These are phyloP conservation scores for Seriola rivoliana DNA, from an alignment of 2,113 vertebrate species.

Conservation along the genomic window DNA sequence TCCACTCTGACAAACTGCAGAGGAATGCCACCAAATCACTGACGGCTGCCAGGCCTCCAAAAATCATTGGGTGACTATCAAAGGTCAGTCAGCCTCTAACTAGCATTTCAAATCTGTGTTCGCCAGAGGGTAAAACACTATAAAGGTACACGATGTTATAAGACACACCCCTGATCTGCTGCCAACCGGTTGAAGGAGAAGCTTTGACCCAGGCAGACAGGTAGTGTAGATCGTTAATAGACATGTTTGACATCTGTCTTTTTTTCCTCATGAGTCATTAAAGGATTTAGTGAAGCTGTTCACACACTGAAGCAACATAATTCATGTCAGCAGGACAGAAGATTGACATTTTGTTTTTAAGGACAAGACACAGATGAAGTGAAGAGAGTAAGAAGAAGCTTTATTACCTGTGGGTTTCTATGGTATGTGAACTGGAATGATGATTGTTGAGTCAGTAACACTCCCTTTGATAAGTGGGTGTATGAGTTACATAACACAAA, in stretches of 20 bases:
- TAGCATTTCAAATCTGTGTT: conserved; percentile 31
- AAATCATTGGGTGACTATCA: conserved; percentile 19
- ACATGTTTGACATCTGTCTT: neutral
- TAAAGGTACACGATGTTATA: conserved; percentile 24
- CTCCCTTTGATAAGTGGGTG: neutral
- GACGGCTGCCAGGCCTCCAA: conserved; percentile 9
- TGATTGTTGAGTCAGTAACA: conserved; percentile 5
- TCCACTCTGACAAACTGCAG: conserved; percentile 12
- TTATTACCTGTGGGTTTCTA: neutral
- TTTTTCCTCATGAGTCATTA: neutral
- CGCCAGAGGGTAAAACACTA: conserved; percentile 25
- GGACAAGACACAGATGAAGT: too few relatives aligned
- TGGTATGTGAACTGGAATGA: neutral
- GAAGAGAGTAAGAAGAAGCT: neutral
- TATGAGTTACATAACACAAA: neutral
- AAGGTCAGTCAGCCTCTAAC: conserved; percentile 33
- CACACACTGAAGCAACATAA: neutral
- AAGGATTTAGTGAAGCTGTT: neutral
- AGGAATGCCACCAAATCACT: conserved; percentile 46
- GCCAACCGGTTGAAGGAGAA: neutral
- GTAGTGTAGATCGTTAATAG: neutral
- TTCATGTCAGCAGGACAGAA: neutral
- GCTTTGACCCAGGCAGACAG: neutral
- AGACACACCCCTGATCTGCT: conserved; percentile 35
- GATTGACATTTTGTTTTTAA: neutral